A percentile compares a stretch with the other conserved stretches of the same genome.
These are phyloP conservation scores for Arctopsyche grandis DNA, from an alignment of 1,140 invertebrate genomes.

Conservation along the genomic window DNA sequence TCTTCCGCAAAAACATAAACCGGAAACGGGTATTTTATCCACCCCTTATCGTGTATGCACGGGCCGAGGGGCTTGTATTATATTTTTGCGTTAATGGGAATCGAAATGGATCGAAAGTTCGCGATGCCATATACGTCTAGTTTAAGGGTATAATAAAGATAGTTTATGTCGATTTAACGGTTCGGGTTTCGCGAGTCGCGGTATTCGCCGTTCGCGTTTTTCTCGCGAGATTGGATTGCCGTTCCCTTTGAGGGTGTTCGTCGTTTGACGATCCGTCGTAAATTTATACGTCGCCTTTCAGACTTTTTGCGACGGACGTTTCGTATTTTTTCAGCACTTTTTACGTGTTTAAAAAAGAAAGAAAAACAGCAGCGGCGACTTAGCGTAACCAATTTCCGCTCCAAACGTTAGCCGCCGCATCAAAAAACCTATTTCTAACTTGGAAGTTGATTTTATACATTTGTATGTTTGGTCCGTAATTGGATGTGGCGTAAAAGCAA, in stretches of 20 bases:
- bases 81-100: neutral
- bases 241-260: neutral
- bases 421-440: too few relatives aligned
- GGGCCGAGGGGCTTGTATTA: neutral
- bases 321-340: constrained; percentile 11
- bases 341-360: neutral
- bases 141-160: neutral
- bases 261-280: constrained; percentile 29
- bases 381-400: too few relatives aligned
- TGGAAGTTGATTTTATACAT: too few relatives aligned
- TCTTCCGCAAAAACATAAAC: too few relatives aligned
- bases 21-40: too few relatives aligned
- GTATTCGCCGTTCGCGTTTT: neutral
- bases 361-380: too few relatives aligned
- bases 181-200: neutral
- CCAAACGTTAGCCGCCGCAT: too few relatives aligned
- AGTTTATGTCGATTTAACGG: constrained; percentile 12
- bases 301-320: neutral
- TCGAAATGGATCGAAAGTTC: too few relatives aligned
- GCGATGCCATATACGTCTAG: neutral
- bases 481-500: too few relatives aligned
- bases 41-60: too few relatives aligned
- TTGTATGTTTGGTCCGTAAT: too few relatives aligned
- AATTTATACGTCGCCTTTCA: constrained; percentile 18
- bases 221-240: constrained; percentile 9